A percentile compares a stretch with the other conserved stretches of the same genome.
Conservation (phyloP, 2,888 invertebrate species). For the Torymus tubicola region DNA sequence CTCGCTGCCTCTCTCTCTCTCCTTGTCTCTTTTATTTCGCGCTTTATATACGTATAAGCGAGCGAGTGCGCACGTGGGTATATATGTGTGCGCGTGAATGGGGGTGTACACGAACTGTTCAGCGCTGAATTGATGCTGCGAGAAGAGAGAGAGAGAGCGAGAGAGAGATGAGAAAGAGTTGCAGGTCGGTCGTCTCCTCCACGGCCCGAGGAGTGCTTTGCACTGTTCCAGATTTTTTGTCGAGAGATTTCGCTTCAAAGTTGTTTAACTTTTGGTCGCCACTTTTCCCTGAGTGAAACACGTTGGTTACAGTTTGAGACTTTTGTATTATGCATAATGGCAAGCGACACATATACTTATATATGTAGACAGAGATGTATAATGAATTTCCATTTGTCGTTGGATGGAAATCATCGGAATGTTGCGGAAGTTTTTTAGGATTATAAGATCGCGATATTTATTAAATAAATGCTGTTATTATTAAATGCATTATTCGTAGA, state of each 20-base stretch:
- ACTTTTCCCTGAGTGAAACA: too few species aligned
- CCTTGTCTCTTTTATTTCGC: conserved; percentile 41
- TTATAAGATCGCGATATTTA: too few species aligned
- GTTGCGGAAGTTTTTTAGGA: too few species aligned
- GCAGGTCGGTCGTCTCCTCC: neutral
- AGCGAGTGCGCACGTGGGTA: neutral
- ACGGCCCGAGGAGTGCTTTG: neutral
- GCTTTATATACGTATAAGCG: conserved; percentile 11
- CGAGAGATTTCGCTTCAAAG: neutral
- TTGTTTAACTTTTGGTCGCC: neutral
- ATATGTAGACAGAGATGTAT: too few species aligned
- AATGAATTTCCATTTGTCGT: too few species aligned
- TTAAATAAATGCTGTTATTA: too few species aligned
- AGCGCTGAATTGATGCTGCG: conserved; percentile 13
- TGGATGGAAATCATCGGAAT: too few species aligned
- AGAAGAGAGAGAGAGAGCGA: neutral
- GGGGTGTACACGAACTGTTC: neutral
- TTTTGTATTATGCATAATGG: too few species aligned
- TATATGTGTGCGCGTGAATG: neutral
- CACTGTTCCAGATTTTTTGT: neutral
- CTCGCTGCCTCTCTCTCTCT: neutral
- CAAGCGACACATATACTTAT: too few species aligned
- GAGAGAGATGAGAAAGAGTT: too few species aligned
- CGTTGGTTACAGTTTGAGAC: neutral
- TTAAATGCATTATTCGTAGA: too few species aligned